Conservation (phyloP, 2,797 vertebrate genomes). For the Helostoma temminkii region DNA sequence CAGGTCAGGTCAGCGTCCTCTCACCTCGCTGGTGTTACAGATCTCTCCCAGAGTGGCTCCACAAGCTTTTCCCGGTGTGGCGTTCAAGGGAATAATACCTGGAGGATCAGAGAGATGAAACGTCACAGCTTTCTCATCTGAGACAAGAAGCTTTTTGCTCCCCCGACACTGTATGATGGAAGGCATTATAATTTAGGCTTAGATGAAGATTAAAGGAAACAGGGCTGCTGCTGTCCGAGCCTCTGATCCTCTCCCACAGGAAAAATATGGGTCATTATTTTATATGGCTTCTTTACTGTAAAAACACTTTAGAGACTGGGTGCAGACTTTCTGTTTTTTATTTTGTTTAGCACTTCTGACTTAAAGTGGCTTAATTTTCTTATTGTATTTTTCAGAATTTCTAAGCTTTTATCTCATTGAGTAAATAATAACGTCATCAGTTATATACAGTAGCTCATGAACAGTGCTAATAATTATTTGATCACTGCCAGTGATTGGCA, state of each 20-base stretch:
- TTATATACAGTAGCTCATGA: not conserved
- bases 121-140: conserved; percentile 44
- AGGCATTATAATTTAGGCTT: conserved; percentile 57
- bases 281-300: not conserved
- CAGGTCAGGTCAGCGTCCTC: conserved; percentile 3
- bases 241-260: conserved; percentile 30
- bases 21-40: conserved; percentile 96
- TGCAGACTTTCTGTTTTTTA: not conserved
- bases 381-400: not conserved
- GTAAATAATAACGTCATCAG: not conserved
- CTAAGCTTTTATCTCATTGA: not conserved
- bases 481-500: conserved; percentile 50
- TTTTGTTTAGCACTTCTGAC: no score
- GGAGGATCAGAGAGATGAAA: conserved; percentile 66
- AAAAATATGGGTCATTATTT: conserved; percentile 57
- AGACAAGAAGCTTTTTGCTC: conserved; percentile 57
- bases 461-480: conserved; percentile 31
- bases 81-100: conserved; percentile 97
- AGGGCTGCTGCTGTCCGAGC: conserved; percentile 16
- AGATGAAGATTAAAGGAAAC: conserved; percentile 69
- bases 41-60: conserved; percentile 92
- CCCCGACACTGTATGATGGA: conserved; percentile 48
- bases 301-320: not conserved
- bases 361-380: not conserved
- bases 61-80: conserved; percentile 94